Percentiles rank a stretch among this genome's conserved stretches.
phyloP scores from a whole-genome alignment of 2,888 invertebrate species.

The Coelinius sp. region DNA sequence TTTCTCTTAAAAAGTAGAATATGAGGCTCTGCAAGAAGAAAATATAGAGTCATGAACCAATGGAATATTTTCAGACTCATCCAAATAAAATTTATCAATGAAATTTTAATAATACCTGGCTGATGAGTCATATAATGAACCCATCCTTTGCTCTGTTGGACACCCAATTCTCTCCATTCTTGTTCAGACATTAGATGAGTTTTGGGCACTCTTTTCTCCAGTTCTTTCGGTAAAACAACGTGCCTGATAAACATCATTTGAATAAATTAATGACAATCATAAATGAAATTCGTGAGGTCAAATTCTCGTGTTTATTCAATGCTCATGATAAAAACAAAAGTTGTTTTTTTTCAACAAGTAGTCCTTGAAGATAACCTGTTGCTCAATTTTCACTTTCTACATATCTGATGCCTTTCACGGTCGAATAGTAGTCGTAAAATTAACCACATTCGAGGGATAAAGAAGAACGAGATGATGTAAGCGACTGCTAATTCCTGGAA shows the following conservation, averaged over 20 bases:
- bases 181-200: constrained; percentile 93
- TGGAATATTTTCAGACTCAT: neutral
- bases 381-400: neutral
- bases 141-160: constrained; percentile 98
- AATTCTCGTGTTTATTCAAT: too few species aligned
- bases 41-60: neutral
- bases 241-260: constrained; percentile 81
- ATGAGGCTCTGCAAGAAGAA: constrained; percentile 84
- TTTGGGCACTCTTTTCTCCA: constrained; percentile 91
- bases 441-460: neutral
- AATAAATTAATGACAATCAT: too few species aligned
- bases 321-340: too few species aligned
- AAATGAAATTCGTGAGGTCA: too few species aligned
- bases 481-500: neutral
- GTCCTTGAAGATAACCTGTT: constrained; percentile 16
- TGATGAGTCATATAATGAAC: constrained; percentile 96
- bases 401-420: neutral
- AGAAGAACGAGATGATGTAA: constrained; percentile 6
- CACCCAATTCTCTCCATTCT: constrained; percentile 95
- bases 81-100: neutral
- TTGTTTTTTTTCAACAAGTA: too few species aligned
- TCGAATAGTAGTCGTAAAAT: neutral
- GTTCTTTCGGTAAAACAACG: constrained; percentile 93
- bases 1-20: constrained; percentile 88
- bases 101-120: constrained; percentile 78